Evolutionary conservation across 2,797 vertebrate species (phyloP).

Genomic region (Falco concolor): DNA sequence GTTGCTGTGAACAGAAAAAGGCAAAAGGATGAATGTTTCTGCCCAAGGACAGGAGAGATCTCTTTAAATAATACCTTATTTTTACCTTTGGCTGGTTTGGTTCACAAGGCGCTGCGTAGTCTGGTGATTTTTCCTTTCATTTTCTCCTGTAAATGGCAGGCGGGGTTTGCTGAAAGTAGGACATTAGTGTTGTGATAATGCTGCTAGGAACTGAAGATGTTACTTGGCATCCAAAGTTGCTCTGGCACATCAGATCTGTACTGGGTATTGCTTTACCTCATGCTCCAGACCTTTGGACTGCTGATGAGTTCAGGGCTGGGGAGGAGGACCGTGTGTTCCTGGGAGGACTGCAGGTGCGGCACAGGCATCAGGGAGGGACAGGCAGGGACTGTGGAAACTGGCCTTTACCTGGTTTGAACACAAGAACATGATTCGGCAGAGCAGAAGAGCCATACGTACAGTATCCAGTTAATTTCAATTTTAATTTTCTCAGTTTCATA

Average conservation of each 20-base stretch:
- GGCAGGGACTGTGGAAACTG: neutral
- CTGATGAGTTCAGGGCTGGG: neutral
- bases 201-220: neutral
- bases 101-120: neutral
- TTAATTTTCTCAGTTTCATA: neutral
- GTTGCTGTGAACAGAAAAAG: neutral
- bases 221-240: neutral
- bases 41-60: neutral
- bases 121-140: neutral
- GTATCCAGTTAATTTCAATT: neutral
- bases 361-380: neutral
- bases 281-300: neutral
- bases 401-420: neutral
- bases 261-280: neutral
- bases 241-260: neutral
- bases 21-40: neutral
- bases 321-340: neutral
- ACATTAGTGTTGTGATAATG: neutral
- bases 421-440: neutral
- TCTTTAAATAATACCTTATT: neutral
- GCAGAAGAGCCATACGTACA: neutral
- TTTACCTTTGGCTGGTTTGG: neutral
- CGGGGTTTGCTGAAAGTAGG: neutral
- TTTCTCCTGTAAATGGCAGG: neutral
- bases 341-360: neutral